Evolutionary conservation across 2,888 invertebrate species (phyloP), one percentile per base, ranked within the genome.

Genomic region (Aphodius sticticus): DNA sequence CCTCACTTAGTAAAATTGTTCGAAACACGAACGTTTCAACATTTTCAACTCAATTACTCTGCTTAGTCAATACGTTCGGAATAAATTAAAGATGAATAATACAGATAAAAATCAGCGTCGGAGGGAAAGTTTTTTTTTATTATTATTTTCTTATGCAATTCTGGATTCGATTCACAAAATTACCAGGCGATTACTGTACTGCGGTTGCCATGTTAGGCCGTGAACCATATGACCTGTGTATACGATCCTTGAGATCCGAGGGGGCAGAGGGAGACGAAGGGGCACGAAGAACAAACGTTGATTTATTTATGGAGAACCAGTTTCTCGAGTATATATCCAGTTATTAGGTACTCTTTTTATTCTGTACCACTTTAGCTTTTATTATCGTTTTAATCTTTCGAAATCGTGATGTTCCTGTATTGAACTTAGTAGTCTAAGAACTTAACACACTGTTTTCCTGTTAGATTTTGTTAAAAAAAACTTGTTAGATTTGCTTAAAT

Each of bases 141-240:
- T 53, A 9, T 53, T 53, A 53, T 53, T 53, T 53, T 53, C 53
- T 53, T 53, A 12, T 5, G 53, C 53, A 53, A 74, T 36, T 35
- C 74, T 74, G 36, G 74, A 36, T 35, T 74, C 36, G 74, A 74
- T 36, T 74, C 37, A 74, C 14, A 74, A 74, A 35, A 74, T 35
- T 74, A 36, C 74, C n/a, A 74, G 74, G 35, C n/a, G 71, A 26
- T 26, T 26, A 26, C 26, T 3, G 71, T 2, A 70, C 70, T 5
- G 72, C 14, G 15, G 70, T 15, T 70, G 26, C 70, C 2, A 70
- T 70, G 16, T 74, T 74, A 35, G 74, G 37, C 74, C 74, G 36
- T 74, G 74, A 74, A 74, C 74, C 36, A 74, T 74, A 74, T 36
- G 74, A 74, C 74, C 74, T 37, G 74, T n/a, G 36, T 71, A 71